Percentiles rank a stretch among this genome's conserved stretches.
Conservation (phyloP, 2,113 vertebrate species). For the Eulemur macaco region DNA sequence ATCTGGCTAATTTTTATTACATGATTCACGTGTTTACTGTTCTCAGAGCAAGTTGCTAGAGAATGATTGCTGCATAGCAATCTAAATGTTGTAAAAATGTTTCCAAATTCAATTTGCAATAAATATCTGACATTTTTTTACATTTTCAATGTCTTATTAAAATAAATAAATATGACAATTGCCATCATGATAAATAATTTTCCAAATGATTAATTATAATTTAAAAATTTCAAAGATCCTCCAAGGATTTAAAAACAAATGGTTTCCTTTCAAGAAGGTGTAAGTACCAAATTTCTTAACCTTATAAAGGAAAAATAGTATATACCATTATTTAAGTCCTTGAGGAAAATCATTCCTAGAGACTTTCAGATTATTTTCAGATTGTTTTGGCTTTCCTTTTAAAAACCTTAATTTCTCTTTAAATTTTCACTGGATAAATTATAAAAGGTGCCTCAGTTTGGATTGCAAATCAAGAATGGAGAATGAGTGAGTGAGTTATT, state of each 20-base stretch:
- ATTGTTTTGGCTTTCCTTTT: neutral
- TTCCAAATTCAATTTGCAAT: slow-evolving; percentile 51
- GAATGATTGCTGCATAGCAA: slow-evolving; percentile 32
- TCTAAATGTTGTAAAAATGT: slow-evolving; percentile 54
- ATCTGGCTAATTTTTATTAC: slow-evolving; percentile 57
- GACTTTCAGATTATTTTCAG: slow-evolving; percentile 58
- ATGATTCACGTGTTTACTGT: slow-evolving; percentile 50
- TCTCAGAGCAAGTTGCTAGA: slow-evolving; percentile 19
- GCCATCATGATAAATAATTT: slow-evolving; percentile 60
- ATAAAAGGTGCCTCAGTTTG: neutral
- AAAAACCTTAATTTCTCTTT: slow-evolving; percentile 52
- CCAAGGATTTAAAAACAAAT: slow-evolving; percentile 57
- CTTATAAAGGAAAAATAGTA: neutral
- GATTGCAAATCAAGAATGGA: neutral
- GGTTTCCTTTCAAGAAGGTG: slow-evolving; percentile 51
- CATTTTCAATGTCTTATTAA: slow-evolving; percentile 55
- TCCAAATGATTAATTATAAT: slow-evolving; percentile 39
- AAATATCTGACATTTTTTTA: slow-evolving; percentile 56
- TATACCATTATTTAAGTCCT: slow-evolving; percentile 41
- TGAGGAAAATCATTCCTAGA: slow-evolving; percentile 51
- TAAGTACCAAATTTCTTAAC: slow-evolving; percentile 33
- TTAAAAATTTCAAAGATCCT: slow-evolving; percentile 44
- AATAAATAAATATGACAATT: slow-evolving; percentile 50
- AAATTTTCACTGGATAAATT: slow-evolving; percentile 29
- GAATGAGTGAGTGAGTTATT: neutral